Percentiles rank a stretch among this genome's conserved stretches.
phyloP scores from a whole-genome alignment of 2,888 invertebrate species.

The Synergus laeviventris region DNA sequence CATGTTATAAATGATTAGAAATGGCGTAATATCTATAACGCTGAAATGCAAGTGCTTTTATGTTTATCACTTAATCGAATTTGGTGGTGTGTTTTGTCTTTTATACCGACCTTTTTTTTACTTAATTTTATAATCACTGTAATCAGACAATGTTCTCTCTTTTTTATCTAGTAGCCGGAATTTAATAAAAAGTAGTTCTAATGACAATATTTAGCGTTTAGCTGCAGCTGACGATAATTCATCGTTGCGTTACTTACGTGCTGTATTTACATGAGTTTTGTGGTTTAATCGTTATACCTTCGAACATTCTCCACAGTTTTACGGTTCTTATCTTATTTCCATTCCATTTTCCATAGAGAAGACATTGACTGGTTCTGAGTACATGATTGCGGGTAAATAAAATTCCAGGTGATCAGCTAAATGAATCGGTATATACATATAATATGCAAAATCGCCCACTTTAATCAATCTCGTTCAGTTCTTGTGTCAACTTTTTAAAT shows the following conservation, averaged over 20 bases:
- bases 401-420: conserved; percentile 8
- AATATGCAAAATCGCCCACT: background rate
- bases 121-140: background rate
- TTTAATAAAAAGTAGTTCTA: background rate
- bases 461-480: background rate
- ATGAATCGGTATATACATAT: conserved; percentile 5
- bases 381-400: conserved; percentile 10
- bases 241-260: conserved; percentile 16
- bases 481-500: background rate
- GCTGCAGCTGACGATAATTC: background rate
- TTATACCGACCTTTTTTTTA: background rate
- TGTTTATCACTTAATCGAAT: background rate
- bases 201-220: background rate
- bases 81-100: background rate
- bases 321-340: conserved; percentile 19
- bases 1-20: conserved; percentile 17
- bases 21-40: conserved; percentile 7
- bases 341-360: conserved; percentile 18
- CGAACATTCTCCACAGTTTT: conserved; percentile 23
- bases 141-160: background rate
- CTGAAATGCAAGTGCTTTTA: background rate
- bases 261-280: background rate
- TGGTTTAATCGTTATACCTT: background rate
- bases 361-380: conserved; percentile 26
- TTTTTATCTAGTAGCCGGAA: background rate